phyloP scores from a whole-genome alignment of 2,113 vertebrate species.

The Malurus melanocephalus region DNA sequence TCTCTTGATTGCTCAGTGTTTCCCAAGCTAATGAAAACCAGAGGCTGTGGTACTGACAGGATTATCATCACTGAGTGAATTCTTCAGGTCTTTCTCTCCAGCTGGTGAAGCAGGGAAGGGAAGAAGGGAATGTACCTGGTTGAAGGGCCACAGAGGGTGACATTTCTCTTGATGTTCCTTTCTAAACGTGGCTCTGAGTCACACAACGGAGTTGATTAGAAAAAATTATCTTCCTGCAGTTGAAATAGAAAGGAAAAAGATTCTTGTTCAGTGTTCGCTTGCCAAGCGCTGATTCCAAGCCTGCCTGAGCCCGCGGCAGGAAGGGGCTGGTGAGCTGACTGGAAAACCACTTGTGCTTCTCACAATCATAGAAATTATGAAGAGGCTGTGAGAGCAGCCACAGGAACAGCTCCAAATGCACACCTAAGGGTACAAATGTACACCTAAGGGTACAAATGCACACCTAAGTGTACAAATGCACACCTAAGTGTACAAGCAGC shows the following conservation, averaged over 20 bases:
- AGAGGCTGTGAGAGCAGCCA: neutral
- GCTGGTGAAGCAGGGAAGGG: neutral
- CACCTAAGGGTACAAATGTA: fast-evolving
- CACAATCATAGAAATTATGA: neutral
- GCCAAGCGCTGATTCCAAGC: neutral
- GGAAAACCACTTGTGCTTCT: neutral
- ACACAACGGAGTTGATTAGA: neutral
- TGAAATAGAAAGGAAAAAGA: neutral
- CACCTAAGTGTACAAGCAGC: neutral
- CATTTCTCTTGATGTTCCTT: neutral
- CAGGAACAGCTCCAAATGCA: neutral
- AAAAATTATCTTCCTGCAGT: slow-evolving; percentile 6
- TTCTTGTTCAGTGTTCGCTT: neutral
- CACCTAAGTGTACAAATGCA: neutral
- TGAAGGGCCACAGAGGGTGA: neutral
- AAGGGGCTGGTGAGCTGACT: neutral
- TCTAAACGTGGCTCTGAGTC: slow-evolving; percentile 24
- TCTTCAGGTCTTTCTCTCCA: neutral
- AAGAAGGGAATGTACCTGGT: neutral
- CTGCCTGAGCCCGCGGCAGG: neutral
- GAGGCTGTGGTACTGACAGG: neutral
- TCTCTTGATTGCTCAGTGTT: neutral
- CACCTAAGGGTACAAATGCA: fast-evolving
- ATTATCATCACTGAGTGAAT: neutral
- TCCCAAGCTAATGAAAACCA: neutral